These are phyloP conservation scores for Limnephilus rhombicus DNA, from an alignment of 2,888 invertebrate genomes.

Conservation along the genomic window DNA sequence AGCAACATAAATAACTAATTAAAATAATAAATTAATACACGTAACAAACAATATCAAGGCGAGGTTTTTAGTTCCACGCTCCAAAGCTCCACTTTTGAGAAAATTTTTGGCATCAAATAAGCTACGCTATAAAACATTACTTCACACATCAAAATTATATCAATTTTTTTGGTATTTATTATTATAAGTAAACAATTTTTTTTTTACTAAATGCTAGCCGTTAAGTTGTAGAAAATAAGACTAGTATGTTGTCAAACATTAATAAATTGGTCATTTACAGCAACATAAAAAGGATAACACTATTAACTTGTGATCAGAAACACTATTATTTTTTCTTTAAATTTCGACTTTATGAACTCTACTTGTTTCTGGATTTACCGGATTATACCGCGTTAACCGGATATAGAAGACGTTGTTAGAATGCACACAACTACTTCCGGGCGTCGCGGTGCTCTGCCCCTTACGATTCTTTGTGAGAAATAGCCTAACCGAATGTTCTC, in stretches of 20 bases:
- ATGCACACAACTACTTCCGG: slow-evolving; percentile 64
- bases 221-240: no score
- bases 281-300: no score
- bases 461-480: slow-evolving; percentile 47
- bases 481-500: slow-evolving; percentile 10
- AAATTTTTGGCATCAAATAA: neutral
- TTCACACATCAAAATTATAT: no score
- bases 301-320: neutral
- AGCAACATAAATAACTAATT: neutral
- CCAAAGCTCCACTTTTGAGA: no score
- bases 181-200: no score
- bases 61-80: no score
- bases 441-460: slow-evolving; percentile 58
- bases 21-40: neutral
- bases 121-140: neutral
- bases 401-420: slow-evolving; percentile 53
- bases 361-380: neutral
- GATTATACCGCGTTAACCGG: slow-evolving; percentile 35
- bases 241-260: no score
- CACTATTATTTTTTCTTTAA: neutral
- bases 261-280: no score
- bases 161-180: no score
- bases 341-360: neutral
- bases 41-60: no score
- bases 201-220: no score